These are phyloP conservation scores for Haemorhous mexicanus DNA, from an alignment of 2,113 vertebrate species.

Conservation along the genomic window DNA sequence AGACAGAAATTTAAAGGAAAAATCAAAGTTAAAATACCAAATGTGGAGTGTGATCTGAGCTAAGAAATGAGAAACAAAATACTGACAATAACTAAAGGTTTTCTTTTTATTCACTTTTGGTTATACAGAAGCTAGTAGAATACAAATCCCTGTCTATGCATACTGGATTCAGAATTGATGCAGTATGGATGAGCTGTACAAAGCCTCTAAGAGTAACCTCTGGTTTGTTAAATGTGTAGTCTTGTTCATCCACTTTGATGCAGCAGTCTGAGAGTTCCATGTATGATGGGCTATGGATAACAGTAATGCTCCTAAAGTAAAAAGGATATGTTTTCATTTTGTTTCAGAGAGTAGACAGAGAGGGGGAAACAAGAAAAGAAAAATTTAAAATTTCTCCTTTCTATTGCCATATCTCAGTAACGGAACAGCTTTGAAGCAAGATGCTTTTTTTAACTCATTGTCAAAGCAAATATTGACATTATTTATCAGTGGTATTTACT, in stretches of 20 bases:
- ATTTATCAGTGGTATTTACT: background rate
- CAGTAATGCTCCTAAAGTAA: background rate
- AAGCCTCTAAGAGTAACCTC: background rate
- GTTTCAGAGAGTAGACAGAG: background rate
- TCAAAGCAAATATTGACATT: background rate
- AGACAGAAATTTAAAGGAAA: background rate
- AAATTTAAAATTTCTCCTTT: background rate
- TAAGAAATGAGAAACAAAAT: background rate
- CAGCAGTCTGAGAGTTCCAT: background rate
- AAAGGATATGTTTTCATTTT: background rate
- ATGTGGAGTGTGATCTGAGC: background rate
- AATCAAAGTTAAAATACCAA: background rate
- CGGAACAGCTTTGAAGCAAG: background rate
- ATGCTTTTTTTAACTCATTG: background rate
- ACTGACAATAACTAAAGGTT: background rate
- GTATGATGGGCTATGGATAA: background rate
- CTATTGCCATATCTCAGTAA: background rate
- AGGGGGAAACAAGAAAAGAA: background rate
- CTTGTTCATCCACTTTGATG: background rate
- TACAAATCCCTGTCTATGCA: background rate
- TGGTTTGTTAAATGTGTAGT: background rate
- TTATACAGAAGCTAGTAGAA: background rate
- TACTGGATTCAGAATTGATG: background rate
- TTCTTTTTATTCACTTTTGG: background rate
- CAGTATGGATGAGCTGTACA: background rate